Percentiles rank a stretch among this genome's conserved stretches.
These are phyloP conservation scores for Nephrotoma flavescens DNA, from an alignment of 2,888 invertebrate species.

Conservation along the genomic window DNA sequence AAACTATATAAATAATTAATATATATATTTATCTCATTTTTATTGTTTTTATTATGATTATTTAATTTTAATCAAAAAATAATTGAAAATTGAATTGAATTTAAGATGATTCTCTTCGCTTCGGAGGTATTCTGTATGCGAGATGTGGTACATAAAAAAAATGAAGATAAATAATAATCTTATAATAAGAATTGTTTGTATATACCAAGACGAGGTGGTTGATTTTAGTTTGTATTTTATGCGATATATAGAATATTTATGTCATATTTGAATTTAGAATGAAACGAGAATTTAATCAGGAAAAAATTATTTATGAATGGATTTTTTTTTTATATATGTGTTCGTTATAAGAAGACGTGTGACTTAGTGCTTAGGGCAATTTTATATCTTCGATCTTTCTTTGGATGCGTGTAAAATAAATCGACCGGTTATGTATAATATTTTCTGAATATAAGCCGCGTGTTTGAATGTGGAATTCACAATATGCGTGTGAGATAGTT, in stretches of 20 bases:
- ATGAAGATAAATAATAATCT: not conserved
- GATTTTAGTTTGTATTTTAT: not conserved
- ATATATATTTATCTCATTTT: not conserved
- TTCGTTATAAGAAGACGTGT: not conserved
- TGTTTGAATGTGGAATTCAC: not conserved
- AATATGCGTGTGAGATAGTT: not conserved
- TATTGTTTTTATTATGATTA: not conserved
- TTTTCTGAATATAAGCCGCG: not conserved
- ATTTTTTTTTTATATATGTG: not conserved
- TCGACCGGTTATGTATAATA: not conserved
- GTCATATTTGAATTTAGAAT: not conserved
- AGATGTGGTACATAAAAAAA: not conserved
- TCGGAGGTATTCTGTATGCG: not conserved
- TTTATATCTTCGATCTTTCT: not conserved
- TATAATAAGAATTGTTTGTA: not conserved
- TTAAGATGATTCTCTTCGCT: not conserved
- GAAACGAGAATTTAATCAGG: not conserved
- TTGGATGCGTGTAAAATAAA: not conserved
- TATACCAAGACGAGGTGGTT: not conserved
- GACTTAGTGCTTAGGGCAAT: not conserved
- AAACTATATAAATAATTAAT: constrained; percentile 5
- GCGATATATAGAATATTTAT: not conserved
- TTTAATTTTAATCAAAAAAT: not conserved
- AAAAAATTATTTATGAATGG: not conserved
- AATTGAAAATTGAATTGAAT: not conserved